Percentiles rank a stretch among this genome's conserved stretches.
Conservation (phyloP, 2,113 vertebrate species). For the Piaya cayana region DNA sequence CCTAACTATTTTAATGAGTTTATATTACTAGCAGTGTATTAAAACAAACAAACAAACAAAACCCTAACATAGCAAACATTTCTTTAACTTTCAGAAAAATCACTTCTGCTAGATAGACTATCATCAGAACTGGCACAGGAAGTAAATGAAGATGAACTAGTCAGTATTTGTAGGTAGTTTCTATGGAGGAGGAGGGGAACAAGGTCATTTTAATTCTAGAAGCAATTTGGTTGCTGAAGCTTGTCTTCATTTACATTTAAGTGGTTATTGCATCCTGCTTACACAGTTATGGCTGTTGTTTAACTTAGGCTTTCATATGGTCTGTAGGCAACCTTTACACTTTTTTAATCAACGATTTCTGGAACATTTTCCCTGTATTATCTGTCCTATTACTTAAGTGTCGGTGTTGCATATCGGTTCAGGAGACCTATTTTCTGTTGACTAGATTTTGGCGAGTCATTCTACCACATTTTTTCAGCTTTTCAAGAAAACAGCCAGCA, state of each 20-base stretch:
- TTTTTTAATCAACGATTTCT: background rate
- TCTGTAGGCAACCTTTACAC: background rate
- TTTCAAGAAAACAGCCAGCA: background rate
- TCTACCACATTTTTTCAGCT: background rate
- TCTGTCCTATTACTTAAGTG: background rate
- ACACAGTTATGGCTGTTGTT: background rate
- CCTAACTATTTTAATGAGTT: background rate
- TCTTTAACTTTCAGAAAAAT: background rate
- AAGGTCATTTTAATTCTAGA: slow-evolving; percentile 26
- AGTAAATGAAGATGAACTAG: background rate
- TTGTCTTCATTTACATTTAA: slow-evolving; percentile 25
- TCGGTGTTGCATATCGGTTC: background rate
- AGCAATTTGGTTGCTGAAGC: slow-evolving; percentile 22
- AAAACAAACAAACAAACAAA: background rate
- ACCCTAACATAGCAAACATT: background rate
- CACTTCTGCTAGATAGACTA: background rate
- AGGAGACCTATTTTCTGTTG: background rate
- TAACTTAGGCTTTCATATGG: background rate
- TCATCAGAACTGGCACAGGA: background rate
- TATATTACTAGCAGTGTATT: background rate
- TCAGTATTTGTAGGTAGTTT: background rate
- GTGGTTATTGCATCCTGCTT: background rate
- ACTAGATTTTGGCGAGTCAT: background rate
- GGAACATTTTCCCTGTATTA: background rate
- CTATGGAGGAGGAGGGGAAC: background rate